These are phyloP conservation scores for Danio choprae DNA, from an alignment of 2,797 vertebrate genomes.

Conservation along the genomic window DNA sequence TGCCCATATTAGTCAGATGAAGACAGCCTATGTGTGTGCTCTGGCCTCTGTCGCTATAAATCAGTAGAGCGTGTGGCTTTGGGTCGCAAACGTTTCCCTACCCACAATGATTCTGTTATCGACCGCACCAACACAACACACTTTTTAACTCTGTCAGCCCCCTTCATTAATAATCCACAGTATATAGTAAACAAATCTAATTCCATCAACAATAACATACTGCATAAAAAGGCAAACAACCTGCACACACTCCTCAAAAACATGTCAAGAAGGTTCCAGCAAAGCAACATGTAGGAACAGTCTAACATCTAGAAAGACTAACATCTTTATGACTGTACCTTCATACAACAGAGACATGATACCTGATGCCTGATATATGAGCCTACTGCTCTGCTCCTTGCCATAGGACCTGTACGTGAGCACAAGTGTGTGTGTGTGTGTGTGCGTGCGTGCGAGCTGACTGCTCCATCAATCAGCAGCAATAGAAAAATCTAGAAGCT, in stretches of 20 bases:
- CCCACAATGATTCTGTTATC: constrained; percentile 20
- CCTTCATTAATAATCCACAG: constrained; percentile 8
- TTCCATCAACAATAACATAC: constrained; percentile 26
- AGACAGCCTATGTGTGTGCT: constrained; percentile 69
- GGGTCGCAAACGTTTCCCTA: constrained; percentile 22
- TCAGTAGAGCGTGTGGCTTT: constrained; percentile 57
- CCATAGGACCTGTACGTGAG: constrained; percentile 46
- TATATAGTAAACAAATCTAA: constrained; percentile 46
- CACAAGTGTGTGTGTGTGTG: constrained; percentile 28
- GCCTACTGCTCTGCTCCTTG: constrained; percentile 48
- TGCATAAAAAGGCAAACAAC: background rate
- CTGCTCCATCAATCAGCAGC: constrained; percentile 26
- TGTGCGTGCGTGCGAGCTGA: constrained; percentile 5
- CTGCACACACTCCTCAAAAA: constrained; percentile 13
- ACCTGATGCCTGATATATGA: constrained; percentile 60
- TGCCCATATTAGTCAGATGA: constrained; percentile 70
- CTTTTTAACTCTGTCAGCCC: constrained; percentile 4
- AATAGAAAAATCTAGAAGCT: constrained; percentile 56
- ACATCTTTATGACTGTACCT: constrained; percentile 49
- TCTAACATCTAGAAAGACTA: no score
- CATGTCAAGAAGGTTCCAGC: constrained; percentile 49
- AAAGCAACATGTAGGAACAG: constrained; percentile 29
- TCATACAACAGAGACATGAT: constrained; percentile 57
- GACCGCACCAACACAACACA: constrained; percentile 19
- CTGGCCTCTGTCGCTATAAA: constrained; percentile 72